Base-by-base conservation (phyloP, 2,888 invertebrate species). In the Oscheius sp. region DNA sequence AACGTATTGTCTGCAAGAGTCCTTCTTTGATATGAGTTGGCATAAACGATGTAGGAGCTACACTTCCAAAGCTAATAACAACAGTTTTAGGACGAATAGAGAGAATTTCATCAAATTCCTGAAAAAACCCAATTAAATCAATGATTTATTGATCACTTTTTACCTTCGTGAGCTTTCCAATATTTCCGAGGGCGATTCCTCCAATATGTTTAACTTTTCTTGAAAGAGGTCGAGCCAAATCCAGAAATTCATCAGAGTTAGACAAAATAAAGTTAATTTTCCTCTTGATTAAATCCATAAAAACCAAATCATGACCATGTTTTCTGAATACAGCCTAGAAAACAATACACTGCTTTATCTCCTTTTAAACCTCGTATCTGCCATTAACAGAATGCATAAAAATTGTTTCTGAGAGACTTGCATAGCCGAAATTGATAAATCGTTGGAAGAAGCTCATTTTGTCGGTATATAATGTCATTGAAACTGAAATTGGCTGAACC, bases 141-240 rank as follows among this genome's bases (percentile, higher is more conserved):
- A 8, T 10, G 37, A 37, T 37, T 15, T 37, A 37, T 37, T 37
- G 37, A 10, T 37, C 37, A 15, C 15, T 10, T 37, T 25, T 27
- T 6, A 63, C 63, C 45, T 8, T n/a, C 10, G 52, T 34, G 33
- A 65, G 25, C 15, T 23, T 53, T 5, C 37, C 65, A 8, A 23
- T 3, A 12, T 50, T 33, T 25, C 52, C 50, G 10, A 52, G 27
- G 27, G 34, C 65, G 20, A 65, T 65, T 52, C 65, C 65, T 25
- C 65, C 65, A 52, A 65, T 65, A 20, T 52, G 46, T 31, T 52
- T 65, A n/a, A 65, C 42, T 37, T 53, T 65, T 15, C 27, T 15
- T 5, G 65, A 65, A 12, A 52, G 17, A 12, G 65, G 52, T 31
- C 65, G 17, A 3, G 65, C 65, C 25, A 52, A 33, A 33, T 65